phyloP scores from a whole-genome alignment of 1,140 invertebrate genomes.

The Drosophila hydei region DNA sequence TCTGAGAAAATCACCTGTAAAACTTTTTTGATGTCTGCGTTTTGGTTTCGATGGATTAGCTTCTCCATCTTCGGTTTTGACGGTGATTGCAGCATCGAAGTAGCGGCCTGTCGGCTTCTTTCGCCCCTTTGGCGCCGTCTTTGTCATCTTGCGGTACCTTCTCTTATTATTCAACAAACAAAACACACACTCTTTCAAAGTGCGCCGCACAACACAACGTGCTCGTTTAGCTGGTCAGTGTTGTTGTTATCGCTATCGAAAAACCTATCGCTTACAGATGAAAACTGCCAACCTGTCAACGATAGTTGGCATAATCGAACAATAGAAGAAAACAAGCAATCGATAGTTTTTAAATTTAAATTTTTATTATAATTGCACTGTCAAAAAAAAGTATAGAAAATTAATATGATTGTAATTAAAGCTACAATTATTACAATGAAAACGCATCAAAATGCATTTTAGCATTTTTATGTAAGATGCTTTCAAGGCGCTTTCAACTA shows the following conservation, averaged over 20 bases:
- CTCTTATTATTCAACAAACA: background rate
- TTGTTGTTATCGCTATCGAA: constrained; percentile 1
- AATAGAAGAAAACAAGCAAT: background rate
- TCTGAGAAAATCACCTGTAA: constrained; percentile 60
- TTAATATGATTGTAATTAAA: constrained; percentile 20
- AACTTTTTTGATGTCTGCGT: constrained; percentile 53
- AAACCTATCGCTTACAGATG: background rate
- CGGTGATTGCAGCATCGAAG: constrained; percentile 31
- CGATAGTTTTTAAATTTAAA: constrained; percentile 16
- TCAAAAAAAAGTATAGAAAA: constrained; percentile 1
- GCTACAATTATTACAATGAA: constrained; percentile 37
- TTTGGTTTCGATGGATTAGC: constrained; percentile 45
- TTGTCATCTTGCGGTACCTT: constrained; percentile 35
- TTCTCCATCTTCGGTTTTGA: background rate
- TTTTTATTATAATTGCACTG: constrained; percentile 42
- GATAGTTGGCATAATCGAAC: background rate
- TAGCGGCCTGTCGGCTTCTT: constrained; percentile 52
- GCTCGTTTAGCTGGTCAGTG: constrained; percentile 1
- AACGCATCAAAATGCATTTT: constrained; percentile 69
- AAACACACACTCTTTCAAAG: constrained; percentile 17
- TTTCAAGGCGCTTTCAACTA: constrained; percentile 66
- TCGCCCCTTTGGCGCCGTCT: constrained; percentile 49
- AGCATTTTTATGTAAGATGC: constrained; percentile 39
- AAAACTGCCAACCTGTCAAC: constrained; percentile 23
- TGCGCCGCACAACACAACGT: constrained; percentile 32